Conservation (phyloP, 2,113 vertebrate species). For the Saimiri boliviensis region DNA sequence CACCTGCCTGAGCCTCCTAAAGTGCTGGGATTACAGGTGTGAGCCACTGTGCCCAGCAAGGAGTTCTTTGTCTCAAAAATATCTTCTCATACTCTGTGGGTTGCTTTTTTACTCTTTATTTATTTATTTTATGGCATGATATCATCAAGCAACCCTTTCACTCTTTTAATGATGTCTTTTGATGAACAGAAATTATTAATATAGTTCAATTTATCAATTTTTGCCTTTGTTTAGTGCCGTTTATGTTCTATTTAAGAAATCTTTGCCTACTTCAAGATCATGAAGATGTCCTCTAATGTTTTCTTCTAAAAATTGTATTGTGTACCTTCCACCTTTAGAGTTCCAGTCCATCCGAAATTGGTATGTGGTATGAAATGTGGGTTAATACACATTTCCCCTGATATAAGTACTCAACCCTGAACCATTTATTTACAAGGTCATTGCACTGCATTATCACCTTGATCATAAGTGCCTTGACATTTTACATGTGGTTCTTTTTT, state of each 20-base stretch:
- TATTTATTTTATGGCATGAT: too few species aligned
- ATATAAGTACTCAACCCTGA: neutral
- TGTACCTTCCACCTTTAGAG: slow-evolving; percentile 9
- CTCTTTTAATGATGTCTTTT: neutral
- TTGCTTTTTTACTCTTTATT: neutral
- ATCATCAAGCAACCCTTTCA: neutral
- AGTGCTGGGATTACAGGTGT: too few species aligned
- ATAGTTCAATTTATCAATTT: neutral
- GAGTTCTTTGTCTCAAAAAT: neutral
- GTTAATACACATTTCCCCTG: neutral
- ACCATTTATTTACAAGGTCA: neutral
- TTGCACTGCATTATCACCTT: neutral
- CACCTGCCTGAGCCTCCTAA: too few species aligned
- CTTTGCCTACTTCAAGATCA: neutral
- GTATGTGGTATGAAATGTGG: neutral
- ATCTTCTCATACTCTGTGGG: neutral
- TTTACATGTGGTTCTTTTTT: neutral
- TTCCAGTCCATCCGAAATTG: neutral
- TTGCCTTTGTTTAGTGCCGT: neutral
- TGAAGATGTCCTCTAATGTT: neutral
- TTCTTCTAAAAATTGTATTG: neutral
- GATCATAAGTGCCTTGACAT: neutral
- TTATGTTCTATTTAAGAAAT: neutral
- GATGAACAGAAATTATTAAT: neutral
- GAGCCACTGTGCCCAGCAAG: too few species aligned